Evolutionary conservation across 1,140 invertebrate species (phyloP).

Genomic region (Phenacoccus solenopsis): DNA sequence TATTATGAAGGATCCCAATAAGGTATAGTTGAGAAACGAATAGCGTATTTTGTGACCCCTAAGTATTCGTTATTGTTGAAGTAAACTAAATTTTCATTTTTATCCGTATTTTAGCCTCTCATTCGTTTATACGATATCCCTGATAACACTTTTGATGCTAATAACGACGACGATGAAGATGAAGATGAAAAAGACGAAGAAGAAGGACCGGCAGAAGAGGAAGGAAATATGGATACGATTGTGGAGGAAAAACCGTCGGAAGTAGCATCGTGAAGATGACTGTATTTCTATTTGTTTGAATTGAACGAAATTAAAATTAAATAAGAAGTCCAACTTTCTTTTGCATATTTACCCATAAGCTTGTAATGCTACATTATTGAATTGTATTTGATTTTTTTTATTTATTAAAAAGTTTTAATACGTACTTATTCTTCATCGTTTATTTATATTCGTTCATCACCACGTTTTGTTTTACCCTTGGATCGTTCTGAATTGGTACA

Average conservation of each 20-base stretch:
- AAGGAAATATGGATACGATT: background rate
- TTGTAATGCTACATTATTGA: too few relatives aligned
- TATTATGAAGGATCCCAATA: constrained; percentile 99
- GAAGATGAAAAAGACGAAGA: constrained; percentile 34
- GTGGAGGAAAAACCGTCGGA: background rate
- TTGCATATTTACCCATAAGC: too few relatives aligned
- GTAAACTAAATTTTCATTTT: background rate
- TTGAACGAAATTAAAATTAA: too few relatives aligned
- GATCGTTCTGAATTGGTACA: too few relatives aligned
- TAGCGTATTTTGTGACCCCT: background rate
- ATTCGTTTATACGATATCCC: constrained; percentile 94
- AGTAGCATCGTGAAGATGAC: background rate
- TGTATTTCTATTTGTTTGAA: too few relatives aligned
- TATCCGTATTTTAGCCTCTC: constrained; percentile 49
- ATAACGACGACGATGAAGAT: constrained; percentile 83
- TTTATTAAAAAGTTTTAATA: too few relatives aligned
- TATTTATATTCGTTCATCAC: too few relatives aligned
- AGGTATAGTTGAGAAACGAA: constrained; percentile 41
- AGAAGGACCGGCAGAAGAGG: background rate
- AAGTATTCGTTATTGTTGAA: background rate
- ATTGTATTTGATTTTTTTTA: too few relatives aligned
- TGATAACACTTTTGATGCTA: constrained; percentile 96
- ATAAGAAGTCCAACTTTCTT: too few relatives aligned
- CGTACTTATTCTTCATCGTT: too few relatives aligned
- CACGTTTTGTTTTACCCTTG: too few relatives aligned